Conservation (phyloP, 23 tunicate species). For the Styela clava region DNA sequence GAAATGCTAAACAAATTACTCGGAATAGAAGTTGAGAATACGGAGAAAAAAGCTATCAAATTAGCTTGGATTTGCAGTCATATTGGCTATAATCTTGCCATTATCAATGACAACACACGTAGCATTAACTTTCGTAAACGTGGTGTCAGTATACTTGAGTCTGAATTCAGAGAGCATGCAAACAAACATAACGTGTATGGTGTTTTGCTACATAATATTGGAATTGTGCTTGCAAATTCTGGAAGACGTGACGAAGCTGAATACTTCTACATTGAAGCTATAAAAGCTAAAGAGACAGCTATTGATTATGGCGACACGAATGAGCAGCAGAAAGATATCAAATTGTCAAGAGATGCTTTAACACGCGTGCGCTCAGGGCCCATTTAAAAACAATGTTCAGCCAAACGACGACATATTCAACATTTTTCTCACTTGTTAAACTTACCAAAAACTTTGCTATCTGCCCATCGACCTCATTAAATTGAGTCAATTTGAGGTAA, state of each 20-base stretch:
- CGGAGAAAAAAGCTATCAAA: neutral
- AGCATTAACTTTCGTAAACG: neutral
- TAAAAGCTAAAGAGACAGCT: neutral
- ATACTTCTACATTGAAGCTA: neutral
- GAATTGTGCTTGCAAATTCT: neutral
- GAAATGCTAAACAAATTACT: neutral
- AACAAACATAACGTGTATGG: neutral
- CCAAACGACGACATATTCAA: too few species aligned
- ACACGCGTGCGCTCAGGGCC: neutral
- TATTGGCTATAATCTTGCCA: neutral
- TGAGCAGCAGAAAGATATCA: neutral
- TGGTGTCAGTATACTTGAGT: neutral
- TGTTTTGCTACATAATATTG: neutral
- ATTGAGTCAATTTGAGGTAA: too few species aligned
- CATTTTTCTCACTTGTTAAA: too few species aligned
- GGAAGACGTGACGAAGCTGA: neutral
- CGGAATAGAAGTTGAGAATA: neutral
- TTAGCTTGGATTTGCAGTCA: conserved; percentile 1
- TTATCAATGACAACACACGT: neutral
- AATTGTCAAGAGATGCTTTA: neutral
- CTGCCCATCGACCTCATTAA: too few species aligned
- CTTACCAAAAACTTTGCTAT: too few species aligned
- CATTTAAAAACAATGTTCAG: too few species aligned
- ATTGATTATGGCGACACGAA: neutral
- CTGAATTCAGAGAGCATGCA: neutral